A percentile compares a stretch with the other conserved stretches of the same genome.
Conservation (phyloP, 2,113 vertebrate genomes). For the Chrysemys picta region DNA sequence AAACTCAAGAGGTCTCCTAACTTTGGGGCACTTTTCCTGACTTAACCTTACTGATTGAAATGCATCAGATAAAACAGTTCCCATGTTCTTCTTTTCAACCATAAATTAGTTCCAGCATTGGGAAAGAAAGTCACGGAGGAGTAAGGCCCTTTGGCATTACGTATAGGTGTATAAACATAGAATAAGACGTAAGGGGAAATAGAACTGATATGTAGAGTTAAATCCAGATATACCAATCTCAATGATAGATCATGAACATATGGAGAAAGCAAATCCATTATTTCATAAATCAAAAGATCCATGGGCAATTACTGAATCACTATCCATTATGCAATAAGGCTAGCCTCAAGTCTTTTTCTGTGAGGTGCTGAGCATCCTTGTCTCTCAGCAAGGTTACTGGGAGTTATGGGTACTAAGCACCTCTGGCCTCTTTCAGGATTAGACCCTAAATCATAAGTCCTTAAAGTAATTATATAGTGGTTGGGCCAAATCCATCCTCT, state of each 20-base stretch:
- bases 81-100: background rate
- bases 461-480: background rate
- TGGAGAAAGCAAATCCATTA: background rate
- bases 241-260: background rate
- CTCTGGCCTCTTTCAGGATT: background rate
- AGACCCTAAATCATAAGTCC: background rate
- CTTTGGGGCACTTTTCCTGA: background rate
- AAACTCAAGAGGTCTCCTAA: background rate
- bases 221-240: background rate
- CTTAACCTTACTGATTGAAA: background rate
- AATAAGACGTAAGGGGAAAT: background rate
- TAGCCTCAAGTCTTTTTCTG: no score
- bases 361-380: background rate
- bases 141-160: background rate
- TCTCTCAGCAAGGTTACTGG: background rate
- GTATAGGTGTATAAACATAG: background rate
- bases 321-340: rapidly evolving
- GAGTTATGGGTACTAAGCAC: background rate
- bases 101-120: background rate
- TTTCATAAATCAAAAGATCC: background rate
- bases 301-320: background rate
- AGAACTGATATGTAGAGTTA: background rate
- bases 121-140: background rate
- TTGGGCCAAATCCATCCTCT: background rate
- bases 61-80: background rate